phyloP scores from a whole-genome alignment of 1,140 invertebrate genomes.

The Oscheius sp. region DNA sequence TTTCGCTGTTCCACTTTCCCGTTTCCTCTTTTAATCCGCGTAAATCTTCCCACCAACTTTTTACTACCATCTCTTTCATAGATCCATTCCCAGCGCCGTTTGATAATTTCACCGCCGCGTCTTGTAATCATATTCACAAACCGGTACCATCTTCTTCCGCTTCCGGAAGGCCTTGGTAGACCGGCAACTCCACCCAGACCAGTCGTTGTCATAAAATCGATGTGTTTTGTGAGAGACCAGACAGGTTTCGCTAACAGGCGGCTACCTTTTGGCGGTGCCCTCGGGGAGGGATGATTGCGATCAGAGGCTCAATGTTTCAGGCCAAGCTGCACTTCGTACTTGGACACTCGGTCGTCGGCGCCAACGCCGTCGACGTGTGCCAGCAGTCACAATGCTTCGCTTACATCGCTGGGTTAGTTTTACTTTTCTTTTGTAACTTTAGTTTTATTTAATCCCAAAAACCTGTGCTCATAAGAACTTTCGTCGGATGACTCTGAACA shows the following conservation, averaged over 20 bases:
- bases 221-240: background rate
- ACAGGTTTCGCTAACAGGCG: constrained; percentile 9
- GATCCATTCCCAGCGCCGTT: too few species aligned
- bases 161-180: background rate
- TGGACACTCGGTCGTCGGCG: background rate
- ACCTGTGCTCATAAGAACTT: background rate
- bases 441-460: background rate
- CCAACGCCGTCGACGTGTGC: constrained; percentile 4
- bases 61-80: too few species aligned
- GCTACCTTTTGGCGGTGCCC: constrained; percentile 4
- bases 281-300: background rate
- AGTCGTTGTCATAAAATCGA: constrained; percentile 14
- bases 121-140: too few species aligned
- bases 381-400: background rate
- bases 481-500: too few species aligned
- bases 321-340: constrained; percentile 9
- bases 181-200: constrained; percentile 1
- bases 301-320: background rate
- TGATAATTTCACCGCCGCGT: too few species aligned
- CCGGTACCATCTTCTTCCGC: too few species aligned
- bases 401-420: background rate
- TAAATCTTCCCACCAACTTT: too few species aligned
- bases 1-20: too few species aligned
- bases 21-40: too few species aligned
- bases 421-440: background rate